Evolutionary conservation across 2,113 vertebrate species (phyloP).

Genomic region (Aix galericulata): DNA sequence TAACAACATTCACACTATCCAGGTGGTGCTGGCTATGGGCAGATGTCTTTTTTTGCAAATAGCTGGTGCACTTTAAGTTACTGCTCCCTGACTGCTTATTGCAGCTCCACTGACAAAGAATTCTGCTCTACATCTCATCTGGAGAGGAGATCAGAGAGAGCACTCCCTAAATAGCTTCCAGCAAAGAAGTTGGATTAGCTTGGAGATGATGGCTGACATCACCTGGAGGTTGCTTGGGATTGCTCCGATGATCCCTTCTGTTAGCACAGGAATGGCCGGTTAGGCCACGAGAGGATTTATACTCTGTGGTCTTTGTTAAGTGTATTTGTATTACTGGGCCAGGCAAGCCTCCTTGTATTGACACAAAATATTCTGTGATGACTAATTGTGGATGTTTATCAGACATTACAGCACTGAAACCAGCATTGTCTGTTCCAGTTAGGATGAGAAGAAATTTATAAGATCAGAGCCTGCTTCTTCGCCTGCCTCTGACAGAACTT

Average conservation of each 20-base stretch:
- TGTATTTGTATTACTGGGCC: neutral
- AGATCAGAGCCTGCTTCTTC: neutral
- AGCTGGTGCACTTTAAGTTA: neutral
- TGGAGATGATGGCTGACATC: neutral
- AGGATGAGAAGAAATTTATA: neutral
- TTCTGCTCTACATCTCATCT: neutral
- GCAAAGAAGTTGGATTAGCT: conserved; percentile 18
- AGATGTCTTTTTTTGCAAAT: conserved; percentile 16
- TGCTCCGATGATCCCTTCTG: neutral
- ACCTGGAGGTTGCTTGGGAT: neutral
- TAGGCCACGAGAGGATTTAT: conserved; percentile 26
- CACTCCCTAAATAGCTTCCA: neutral
- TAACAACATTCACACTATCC: neutral
- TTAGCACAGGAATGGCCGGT: neutral
- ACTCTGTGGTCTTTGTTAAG: conserved; percentile 19
- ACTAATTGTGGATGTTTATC: neutral
- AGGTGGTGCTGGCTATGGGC: neutral
- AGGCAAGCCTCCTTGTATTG: neutral
- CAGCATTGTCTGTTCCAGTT: neutral
- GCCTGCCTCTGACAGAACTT: neutral
- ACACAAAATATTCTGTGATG: neutral
- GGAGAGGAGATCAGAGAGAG: neutral
- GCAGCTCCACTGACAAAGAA: neutral
- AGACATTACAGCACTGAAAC: neutral
- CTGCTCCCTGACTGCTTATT: neutral